phyloP scores from a whole-genome alignment of 2,888 invertebrate species.

The Euplexia lucipara region DNA sequence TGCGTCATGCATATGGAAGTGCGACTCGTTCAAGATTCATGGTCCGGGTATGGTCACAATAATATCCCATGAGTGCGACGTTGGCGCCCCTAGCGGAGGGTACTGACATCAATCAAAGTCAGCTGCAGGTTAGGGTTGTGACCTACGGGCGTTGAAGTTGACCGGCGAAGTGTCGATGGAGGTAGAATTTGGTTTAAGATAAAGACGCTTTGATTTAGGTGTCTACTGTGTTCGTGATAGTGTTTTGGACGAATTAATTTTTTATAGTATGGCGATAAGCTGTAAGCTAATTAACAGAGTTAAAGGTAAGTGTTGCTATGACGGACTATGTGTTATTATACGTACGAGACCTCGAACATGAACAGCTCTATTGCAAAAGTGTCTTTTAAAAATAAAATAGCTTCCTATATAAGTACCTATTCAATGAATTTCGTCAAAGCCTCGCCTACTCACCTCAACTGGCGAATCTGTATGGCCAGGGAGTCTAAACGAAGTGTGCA shows the following conservation, averaged over 20 bases:
- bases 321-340: too few relatives aligned
- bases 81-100: constrained; percentile 61
- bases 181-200: constrained; percentile 8
- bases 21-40: constrained; percentile 64
- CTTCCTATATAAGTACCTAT: too few relatives aligned
- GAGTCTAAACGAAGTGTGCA: too few relatives aligned
- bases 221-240: neutral
- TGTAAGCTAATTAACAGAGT: too few relatives aligned
- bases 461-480: too few relatives aligned
- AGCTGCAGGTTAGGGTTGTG: constrained; percentile 69
- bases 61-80: constrained; percentile 65
- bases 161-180: constrained; percentile 22
- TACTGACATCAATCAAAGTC: constrained; percentile 81
- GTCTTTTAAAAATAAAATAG: too few relatives aligned
- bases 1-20: constrained; percentile 57
- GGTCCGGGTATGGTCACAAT: constrained; percentile 52
- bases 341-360: too few relatives aligned
- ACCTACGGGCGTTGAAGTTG: constrained; percentile 51
- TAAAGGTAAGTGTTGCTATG: too few relatives aligned
- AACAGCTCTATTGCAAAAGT: too few relatives aligned
- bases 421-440: too few relatives aligned
- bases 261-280: too few relatives aligned
- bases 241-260: neutral
- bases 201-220: constrained; percentile 21
- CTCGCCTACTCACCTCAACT: too few relatives aligned